A percentile compares a stretch with the other conserved stretches of the same genome.
Conservation (phyloP, 1,140 invertebrate species). For the Drosophila subobscura region DNA sequence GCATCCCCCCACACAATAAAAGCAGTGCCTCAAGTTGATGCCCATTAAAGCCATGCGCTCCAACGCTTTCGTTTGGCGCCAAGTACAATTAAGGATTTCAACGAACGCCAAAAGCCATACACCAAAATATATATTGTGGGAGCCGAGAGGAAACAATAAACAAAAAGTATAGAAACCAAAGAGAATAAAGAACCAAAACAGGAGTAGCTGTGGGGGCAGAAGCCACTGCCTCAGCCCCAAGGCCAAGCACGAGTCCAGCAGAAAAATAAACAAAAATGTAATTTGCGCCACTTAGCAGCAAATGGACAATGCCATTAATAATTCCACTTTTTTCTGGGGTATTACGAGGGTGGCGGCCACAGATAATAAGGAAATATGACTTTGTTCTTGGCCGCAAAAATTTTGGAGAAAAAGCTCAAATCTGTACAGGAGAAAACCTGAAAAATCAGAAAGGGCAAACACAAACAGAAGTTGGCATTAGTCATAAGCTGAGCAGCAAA, state of each 20-base stretch:
- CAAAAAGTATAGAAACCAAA: constrained; percentile 23
- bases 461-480: too few relatives aligned
- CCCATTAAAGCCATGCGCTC: constrained; percentile 64
- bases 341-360: constrained; percentile 38
- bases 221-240: constrained; percentile 28
- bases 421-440: background rate
- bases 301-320: constrained; percentile 80
- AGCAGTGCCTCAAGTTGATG: constrained; percentile 5
- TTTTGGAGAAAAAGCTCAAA: background rate
- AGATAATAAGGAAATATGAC: constrained; percentile 81
- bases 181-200: constrained; percentile 21
- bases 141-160: constrained; percentile 51
- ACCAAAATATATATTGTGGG: constrained; percentile 49
- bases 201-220: too few relatives aligned
- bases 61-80: constrained; percentile 34
- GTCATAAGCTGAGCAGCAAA: too few relatives aligned
- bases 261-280: constrained; percentile 80
- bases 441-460: too few relatives aligned
- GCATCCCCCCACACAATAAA: constrained; percentile 15
- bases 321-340: constrained; percentile 63
- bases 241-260: constrained; percentile 52
- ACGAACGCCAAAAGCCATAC: constrained; percentile 61
- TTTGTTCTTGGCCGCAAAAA: constrained; percentile 49
- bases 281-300: constrained; percentile 80
- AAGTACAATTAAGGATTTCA: constrained; percentile 68